A percentile compares a stretch with the other conserved stretches of the same genome.
phyloP scores from a whole-genome alignment of 2,113 vertebrate species.

The Notothenia coriiceps region DNA sequence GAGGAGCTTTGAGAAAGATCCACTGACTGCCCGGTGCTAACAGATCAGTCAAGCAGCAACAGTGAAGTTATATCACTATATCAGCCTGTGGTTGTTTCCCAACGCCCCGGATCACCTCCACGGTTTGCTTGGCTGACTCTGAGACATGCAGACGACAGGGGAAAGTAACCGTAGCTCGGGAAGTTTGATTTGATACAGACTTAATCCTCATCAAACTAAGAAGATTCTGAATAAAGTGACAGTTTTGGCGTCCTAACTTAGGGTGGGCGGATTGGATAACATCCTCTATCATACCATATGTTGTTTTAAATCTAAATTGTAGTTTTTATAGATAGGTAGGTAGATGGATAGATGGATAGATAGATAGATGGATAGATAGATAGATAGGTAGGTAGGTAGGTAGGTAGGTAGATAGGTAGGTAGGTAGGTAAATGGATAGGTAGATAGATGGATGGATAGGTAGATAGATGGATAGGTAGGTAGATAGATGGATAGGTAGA shows the following conservation, averaged over 20 bases:
- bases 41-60: constrained; percentile 46
- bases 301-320: too few species aligned
- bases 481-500: too few species aligned
- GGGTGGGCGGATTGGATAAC: too few species aligned
- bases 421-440: too few species aligned
- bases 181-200: background rate
- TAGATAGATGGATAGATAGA: too few species aligned
- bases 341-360: too few species aligned
- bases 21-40: constrained; percentile 55
- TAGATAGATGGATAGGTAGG: too few species aligned
- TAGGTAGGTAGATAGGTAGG: too few species aligned
- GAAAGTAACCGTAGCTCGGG: background rate
- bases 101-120: background rate
- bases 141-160: background rate
- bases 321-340: too few species aligned
- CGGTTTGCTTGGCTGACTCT: constrained; percentile 5
- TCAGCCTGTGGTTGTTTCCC: constrained; percentile 38
- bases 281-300: too few species aligned
- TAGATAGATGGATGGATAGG: too few species aligned
- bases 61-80: constrained; percentile 45
- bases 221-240: background rate
- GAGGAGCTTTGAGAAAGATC: constrained; percentile 59
- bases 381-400: too few species aligned
- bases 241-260: background rate
- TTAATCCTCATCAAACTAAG: background rate